Conservation (phyloP, 1,140 invertebrate species). For the Pseudomyrmex pallidus region DNA sequence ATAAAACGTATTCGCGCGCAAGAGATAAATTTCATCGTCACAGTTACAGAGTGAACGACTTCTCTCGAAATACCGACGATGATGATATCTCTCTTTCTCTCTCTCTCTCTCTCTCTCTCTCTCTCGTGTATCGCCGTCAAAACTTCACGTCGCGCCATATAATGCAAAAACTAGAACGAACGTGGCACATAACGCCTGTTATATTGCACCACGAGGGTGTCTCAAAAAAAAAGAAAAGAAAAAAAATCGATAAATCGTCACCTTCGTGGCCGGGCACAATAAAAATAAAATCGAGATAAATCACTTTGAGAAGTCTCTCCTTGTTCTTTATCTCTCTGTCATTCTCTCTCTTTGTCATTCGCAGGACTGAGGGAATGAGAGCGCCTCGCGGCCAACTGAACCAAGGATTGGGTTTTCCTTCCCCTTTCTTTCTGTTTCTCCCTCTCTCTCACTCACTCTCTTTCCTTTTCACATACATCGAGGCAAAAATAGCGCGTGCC, state of each 20-base stretch:
- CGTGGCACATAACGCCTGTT: constrained; percentile 11
- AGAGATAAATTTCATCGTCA: constrained; percentile 9
- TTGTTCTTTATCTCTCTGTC: background rate
- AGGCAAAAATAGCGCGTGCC: constrained; percentile 74
- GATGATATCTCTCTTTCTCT: constrained; percentile 9
- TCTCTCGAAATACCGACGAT: constrained; percentile 1
- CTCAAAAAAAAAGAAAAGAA: constrained; percentile 19
- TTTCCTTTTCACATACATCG: constrained; percentile 62
- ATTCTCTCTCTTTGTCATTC: background rate
- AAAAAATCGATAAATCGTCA: too few species aligned
- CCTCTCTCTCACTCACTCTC: constrained; percentile 39
- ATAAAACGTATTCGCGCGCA: background rate
- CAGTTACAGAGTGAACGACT: constrained; percentile 8
- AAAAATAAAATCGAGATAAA: constrained; percentile 78
- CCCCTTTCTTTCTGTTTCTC: constrained; percentile 26
- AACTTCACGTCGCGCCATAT: constrained; percentile 2
- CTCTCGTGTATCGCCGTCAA: constrained; percentile 1
- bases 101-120: background rate
- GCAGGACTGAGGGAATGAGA: background rate
- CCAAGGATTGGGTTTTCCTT: constrained; percentile 42
- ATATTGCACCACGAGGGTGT: background rate
- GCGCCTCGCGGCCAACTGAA: constrained; percentile 14
- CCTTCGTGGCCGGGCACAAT: too few species aligned
- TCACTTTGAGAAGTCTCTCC: constrained; percentile 40
- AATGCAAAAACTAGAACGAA: constrained; percentile 46